Conservation (phyloP, 1,140 invertebrate species). For the Habropoda laboriosa region DNA sequence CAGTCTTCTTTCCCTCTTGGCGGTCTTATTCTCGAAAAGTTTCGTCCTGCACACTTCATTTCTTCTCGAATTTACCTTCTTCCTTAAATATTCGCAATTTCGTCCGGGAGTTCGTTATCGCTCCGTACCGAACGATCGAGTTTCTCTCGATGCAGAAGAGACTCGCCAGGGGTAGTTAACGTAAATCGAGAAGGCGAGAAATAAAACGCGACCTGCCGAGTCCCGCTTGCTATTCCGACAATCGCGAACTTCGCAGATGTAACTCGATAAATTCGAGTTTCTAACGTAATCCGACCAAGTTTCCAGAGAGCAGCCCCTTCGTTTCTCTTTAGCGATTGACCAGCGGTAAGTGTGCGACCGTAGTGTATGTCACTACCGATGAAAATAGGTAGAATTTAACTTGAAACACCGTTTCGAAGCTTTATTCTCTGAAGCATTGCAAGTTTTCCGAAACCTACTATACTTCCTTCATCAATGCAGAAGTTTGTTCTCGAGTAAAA, state of each 20-base stretch:
- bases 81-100: slow-evolving; percentile 35
- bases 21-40: slow-evolving; percentile 10
- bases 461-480: too few species aligned
- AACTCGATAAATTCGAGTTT: slow-evolving; percentile 40
- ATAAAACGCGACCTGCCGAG: slow-evolving; percentile 10
- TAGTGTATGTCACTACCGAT: too few species aligned
- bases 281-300: slow-evolving; percentile 28
- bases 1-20: too few species aligned
- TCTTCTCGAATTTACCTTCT: slow-evolving; percentile 38
- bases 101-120: neutral
- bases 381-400: too few species aligned
- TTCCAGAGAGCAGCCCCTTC: neutral
- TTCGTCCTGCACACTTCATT: slow-evolving; percentile 24
- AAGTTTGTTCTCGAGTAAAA: too few species aligned
- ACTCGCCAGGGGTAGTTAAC: neutral
- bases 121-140: neutral
- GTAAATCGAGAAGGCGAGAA: neutral
- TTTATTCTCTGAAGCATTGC: too few species aligned
- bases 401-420: too few species aligned
- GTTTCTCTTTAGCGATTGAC: slow-evolving; percentile 2
- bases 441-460: too few species aligned
- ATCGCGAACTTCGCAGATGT: slow-evolving; percentile 27
- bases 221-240: slow-evolving; percentile 38
- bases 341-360: slow-evolving; percentile 21
- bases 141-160: neutral